Conservation (phyloP, 2,797 vertebrate species). For the Chaetophractus vellerosus region DNA sequence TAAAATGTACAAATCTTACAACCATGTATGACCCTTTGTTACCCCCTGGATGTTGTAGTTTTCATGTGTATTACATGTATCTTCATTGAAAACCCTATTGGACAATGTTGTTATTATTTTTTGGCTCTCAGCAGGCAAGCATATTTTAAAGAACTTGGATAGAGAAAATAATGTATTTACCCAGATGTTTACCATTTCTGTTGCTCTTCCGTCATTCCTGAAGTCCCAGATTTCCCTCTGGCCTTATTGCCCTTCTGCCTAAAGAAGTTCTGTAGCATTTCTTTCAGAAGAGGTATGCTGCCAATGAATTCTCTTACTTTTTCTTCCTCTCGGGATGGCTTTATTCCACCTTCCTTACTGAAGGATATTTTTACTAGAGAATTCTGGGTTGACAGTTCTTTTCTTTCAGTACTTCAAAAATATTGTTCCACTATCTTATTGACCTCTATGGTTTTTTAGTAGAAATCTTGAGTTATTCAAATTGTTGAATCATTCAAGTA, state of each 20-base stretch:
- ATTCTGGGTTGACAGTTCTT: neutral
- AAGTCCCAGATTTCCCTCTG: neutral
- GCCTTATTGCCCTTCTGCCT: neutral
- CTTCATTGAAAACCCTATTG: neutral
- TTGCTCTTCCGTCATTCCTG: neutral
- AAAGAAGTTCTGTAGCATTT: neutral
- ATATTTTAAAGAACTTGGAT: constrained; percentile 20
- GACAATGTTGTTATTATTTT: neutral
- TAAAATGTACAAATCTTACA: neutral
- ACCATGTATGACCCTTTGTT: neutral
- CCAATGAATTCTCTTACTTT: neutral
- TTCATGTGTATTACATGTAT: neutral
- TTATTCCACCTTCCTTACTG: neutral
- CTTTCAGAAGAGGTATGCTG: neutral
- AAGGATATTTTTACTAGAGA: constrained; percentile 15
- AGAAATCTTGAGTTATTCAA: neutral
- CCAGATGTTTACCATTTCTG: neutral
- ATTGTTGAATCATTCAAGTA: neutral
- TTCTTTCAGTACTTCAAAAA: constrained; percentile 1
- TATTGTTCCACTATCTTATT: neutral
- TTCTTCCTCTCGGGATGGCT: constrained; percentile 5
- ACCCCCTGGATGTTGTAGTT: neutral
- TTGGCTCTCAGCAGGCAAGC: neutral
- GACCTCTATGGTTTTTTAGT: neutral
- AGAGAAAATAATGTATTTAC: neutral